Percentiles rank a stretch among this genome's conserved stretches.
phyloP scores from a whole-genome alignment of 2,797 vertebrate genomes.

The Bovichtus diacanthus region DNA sequence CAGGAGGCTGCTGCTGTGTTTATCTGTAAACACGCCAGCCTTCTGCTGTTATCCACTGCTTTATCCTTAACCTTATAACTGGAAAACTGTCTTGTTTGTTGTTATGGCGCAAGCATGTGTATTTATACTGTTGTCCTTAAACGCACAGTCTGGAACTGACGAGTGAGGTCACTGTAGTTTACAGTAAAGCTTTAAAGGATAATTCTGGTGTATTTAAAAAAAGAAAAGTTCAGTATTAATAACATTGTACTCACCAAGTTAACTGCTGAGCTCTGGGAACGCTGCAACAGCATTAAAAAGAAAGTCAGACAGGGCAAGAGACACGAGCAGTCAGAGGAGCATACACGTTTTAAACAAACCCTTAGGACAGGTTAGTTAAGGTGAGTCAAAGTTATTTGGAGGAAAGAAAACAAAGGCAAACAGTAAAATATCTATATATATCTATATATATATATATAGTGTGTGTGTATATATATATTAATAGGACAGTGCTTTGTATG shows the following conservation, averaged over 20 bases:
- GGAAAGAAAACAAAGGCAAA: neutral
- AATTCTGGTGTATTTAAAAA: neutral
- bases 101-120: slow-evolving; percentile 9
- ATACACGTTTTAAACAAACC: neutral
- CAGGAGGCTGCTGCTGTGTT: slow-evolving; percentile 55
- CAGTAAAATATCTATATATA: too few species aligned
- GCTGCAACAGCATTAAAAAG: neutral
- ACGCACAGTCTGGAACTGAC: neutral
- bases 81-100: slow-evolving; percentile 37
- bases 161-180: slow-evolving; percentile 1
- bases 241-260: neutral
- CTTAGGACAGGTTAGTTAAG: neutral
- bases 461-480: too few species aligned
- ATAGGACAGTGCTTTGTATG: too few species aligned
- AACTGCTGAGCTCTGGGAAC: neutral
- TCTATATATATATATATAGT: too few species aligned
- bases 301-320: neutral
- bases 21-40: slow-evolving; percentile 70
- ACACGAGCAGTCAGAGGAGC: neutral
- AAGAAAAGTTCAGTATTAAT: too few species aligned
- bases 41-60: slow-evolving; percentile 30
- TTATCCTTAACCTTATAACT: slow-evolving; percentile 52
- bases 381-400: neutral
- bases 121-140: slow-evolving; percentile 21
- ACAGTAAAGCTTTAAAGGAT: neutral